Base-by-base conservation (phyloP, 2,888 invertebrate genomes). In the Synergus gifuensis region DNA sequence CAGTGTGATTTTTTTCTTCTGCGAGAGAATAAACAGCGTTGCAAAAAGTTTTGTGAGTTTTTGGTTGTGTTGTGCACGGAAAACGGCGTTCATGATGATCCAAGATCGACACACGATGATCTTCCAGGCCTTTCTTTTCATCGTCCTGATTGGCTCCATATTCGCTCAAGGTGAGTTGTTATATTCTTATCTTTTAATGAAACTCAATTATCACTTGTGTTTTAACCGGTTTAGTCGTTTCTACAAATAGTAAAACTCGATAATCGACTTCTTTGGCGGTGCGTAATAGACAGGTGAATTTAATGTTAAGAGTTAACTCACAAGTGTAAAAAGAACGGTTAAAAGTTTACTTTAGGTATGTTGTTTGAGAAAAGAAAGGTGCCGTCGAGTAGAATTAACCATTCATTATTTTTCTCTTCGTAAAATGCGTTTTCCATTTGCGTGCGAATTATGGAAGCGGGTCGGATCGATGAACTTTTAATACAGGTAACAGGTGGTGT, bases 101-200 rank as follows among this genome's bases (percentile, higher is more conserved):
- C 73, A 54, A 54, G 36, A 73, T 54, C 86, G 81, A 82, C 83
- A 73, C 86, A 86, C 63, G 83, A 83, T 79, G 83, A 85, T 84
- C 84, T 81, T 86, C 83, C 88, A 88, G 90, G 84, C 83, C 88
- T 88, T 86, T 85, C 60, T 78, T 49, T 78, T 87, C 86, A 46
- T 90, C 83, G 86, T 85, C 80, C 67, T 89, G 78, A 82, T 90
- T 73, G 85, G 88, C 85, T 85, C 84, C 78, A 82, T 89, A 85
- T 85, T 87, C 78, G 86, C 87, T 84, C 86, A 90, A 91, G 91
- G 91, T 91, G 83, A 79, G 84, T 86, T 83, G 76, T 80, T 40
- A 5, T n/a, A 16, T 58, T 58, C n/a, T 58, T 18, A 9, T 62
- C 3, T 14, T 22, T 62, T 28, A 12, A 1, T 14, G 46, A 14